Percentiles rank a stretch among this genome's conserved stretches.
Evolutionary conservation across 2,797 vertebrate genomes (phyloP).

Genomic region (Pipistrellus pygmaeus): DNA sequence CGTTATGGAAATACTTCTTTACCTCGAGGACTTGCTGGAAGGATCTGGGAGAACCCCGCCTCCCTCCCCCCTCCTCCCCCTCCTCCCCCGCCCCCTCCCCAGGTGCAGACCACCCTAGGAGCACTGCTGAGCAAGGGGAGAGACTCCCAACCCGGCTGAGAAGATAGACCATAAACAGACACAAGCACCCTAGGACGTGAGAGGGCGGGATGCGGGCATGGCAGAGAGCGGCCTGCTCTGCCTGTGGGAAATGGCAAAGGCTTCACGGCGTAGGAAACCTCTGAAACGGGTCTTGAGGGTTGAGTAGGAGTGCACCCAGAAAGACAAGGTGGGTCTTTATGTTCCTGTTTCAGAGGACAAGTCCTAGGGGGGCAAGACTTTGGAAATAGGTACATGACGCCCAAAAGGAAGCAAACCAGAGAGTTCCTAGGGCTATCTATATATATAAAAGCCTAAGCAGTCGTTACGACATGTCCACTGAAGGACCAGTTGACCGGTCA

Average conservation of each 20-base stretch:
- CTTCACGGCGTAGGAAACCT: background rate
- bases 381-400: background rate
- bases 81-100: no score
- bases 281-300: background rate
- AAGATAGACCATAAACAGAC: background rate
- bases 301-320: background rate
- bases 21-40: background rate
- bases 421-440: background rate
- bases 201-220: background rate
- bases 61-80: no score
- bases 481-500: no score
- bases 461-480: no score
- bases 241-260: background rate
- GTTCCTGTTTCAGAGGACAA: background rate
- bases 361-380: background rate
- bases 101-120: background rate
- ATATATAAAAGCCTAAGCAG: no score
- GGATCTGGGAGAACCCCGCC: background rate
- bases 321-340: background rate
- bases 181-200: fast-evolving
- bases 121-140: background rate
- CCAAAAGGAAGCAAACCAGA: background rate
- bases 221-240: background rate
- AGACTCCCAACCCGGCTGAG: background rate
- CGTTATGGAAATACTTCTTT: background rate